A percentile compares a stretch with the other conserved stretches of the same genome.
phyloP scores from a whole-genome alignment of 2,113 vertebrate species.

The Pampusana beccarii region DNA sequence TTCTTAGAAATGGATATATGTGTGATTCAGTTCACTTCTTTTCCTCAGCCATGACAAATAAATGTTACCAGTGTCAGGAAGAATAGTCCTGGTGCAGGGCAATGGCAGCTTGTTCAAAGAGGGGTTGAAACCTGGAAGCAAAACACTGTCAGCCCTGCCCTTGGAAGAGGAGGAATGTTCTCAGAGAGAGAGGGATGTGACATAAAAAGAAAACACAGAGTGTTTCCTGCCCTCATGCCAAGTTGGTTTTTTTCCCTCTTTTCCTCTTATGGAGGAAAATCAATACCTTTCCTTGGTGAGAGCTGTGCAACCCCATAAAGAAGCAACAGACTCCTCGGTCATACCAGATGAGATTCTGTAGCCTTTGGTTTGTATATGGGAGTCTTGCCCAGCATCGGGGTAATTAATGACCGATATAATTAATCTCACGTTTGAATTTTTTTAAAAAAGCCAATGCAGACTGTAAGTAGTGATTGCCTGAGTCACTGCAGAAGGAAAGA shows the following conservation, averaged over 20 bases:
- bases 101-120: not conserved
- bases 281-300: not conserved
- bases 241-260: not conserved
- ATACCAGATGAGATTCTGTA: not conserved
- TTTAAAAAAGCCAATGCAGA: not conserved
- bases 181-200: not conserved
- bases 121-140: not conserved
- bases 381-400: not conserved
- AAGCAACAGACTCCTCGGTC: not conserved
- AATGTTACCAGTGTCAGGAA: not conserved
- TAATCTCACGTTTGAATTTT: not conserved
- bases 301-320: not conserved
- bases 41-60: slow-evolving; percentile 32
- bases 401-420: not conserved
- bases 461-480: not conserved
- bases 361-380: not conserved
- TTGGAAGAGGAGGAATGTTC: not conserved
- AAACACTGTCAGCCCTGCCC: not conserved
- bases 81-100: not conserved
- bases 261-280: not conserved
- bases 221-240: not conserved
- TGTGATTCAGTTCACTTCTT: not conserved
- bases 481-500: slow-evolving; percentile 5
- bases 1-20: slow-evolving; percentile 33
- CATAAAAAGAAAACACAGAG: not conserved